Percentiles rank a stretch among this genome's conserved stretches.
Conservation (phyloP, 92 coral and sea anemone genomes). For the Isaurus tuberculatus region DNA sequence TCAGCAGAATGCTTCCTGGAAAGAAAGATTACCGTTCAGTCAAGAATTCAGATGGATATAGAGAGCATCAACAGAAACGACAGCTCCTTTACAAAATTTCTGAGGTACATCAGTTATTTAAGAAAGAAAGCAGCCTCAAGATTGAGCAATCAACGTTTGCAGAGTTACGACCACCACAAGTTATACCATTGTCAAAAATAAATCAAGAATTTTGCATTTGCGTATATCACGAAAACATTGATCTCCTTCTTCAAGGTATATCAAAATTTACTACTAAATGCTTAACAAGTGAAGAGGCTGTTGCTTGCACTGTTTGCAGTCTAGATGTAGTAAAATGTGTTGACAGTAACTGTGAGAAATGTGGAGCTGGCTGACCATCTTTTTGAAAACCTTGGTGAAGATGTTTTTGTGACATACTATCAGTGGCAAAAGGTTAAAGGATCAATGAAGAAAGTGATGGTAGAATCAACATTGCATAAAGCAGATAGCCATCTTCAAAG, state of each 20-base stretch:
- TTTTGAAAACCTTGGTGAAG: constrained; percentile 42
- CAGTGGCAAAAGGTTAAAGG: constrained; percentile 66
- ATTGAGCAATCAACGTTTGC: constrained; percentile 61
- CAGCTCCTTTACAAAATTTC: constrained; percentile 37
- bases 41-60: constrained; percentile 44
- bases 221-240: constrained; percentile 62
- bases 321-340: constrained; percentile 53
- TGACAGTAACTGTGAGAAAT: constrained; percentile 51
- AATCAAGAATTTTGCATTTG: constrained; percentile 63
- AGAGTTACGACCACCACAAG: constrained; percentile 53
- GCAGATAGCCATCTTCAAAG: constrained; percentile 28
- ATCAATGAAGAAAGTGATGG: constrained; percentile 46
- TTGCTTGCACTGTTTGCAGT: constrained; percentile 49
- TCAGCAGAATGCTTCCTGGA: constrained; percentile 68
- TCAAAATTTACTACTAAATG: constrained; percentile 8
- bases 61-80: constrained; percentile 56
- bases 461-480: constrained; percentile 37
- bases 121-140: constrained; percentile 35
- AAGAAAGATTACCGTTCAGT: constrained; percentile 60
- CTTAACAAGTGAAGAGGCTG: constrained; percentile 48
- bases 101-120: constrained; percentile 53
- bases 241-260: constrained; percentile 54
- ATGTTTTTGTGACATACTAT: constrained; percentile 41
- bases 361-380: constrained; percentile 28
- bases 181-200: constrained; percentile 39